phyloP scores from a whole-genome alignment of 1,140 invertebrate species.

The Megalopta genalis region DNA sequence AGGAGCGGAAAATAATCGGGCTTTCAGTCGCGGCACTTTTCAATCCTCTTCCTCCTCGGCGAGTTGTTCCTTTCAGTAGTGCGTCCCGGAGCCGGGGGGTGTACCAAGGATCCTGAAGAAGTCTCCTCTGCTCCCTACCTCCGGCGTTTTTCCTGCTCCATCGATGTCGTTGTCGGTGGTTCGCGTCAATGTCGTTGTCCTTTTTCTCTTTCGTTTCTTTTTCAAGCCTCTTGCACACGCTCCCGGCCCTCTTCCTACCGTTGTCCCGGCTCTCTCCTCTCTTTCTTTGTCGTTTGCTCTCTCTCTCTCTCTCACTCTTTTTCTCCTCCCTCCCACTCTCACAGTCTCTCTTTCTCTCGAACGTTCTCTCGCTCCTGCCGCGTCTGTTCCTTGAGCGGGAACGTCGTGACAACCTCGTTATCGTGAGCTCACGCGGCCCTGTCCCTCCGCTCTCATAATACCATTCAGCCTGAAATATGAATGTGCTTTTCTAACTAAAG shows the following conservation, averaged over 20 bases:
- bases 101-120: constrained; percentile 41
- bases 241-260: background rate
- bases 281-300: too few relatives aligned
- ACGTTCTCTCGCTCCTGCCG: background rate
- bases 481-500: constrained; percentile 57
- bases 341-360: background rate
- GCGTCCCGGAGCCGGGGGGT: constrained; percentile 4
- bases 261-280: background rate
- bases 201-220: constrained; percentile 25
- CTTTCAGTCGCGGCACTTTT: constrained; percentile 72
- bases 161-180: constrained; percentile 30
- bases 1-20: constrained; percentile 76
- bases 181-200: constrained; percentile 28
- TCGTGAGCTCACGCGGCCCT: constrained; percentile 48
- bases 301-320: too few relatives aligned
- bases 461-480: constrained; percentile 56
- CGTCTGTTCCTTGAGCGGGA: constrained; percentile 25
- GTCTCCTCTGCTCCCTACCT: constrained; percentile 14
- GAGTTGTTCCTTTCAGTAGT: constrained; percentile 58
- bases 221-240: constrained; percentile 23
- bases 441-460: constrained; percentile 53
- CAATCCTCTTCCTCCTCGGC: constrained; percentile 66
- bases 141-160: constrained; percentile 11
- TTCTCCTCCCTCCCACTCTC: background rate
- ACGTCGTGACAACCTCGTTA: constrained; percentile 58